phyloP scores from a whole-genome alignment of 30 jellyfish, hydroid and myxozoan genomes.

The Aurelia sp. region DNA sequence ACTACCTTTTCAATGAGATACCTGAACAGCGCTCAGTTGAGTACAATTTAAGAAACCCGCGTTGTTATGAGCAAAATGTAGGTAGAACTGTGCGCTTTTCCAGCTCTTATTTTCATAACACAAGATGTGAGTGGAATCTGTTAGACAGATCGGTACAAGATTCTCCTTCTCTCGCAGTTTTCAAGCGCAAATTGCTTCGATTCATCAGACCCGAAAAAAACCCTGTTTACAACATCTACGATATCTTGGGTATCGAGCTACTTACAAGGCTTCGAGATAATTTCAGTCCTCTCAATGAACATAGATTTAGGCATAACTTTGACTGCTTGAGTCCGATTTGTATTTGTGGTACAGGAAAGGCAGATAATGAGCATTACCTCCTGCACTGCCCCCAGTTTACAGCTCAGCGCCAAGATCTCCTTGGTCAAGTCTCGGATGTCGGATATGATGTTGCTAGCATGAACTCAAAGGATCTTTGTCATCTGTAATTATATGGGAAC shows the following conservation, averaged over 20 bases:
- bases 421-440: too few relatives aligned
- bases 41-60: conserved; percentile 31
- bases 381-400: too few relatives aligned
- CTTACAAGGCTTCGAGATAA: background rate
- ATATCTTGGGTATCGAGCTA: conserved; percentile 5
- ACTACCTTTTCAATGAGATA: background rate
- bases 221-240: conserved; percentile 20
- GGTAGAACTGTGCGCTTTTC: conserved; percentile 29
- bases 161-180: conserved; percentile 31
- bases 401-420: too few relatives aligned
- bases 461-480: too few relatives aligned
- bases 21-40: conserved; percentile 19
- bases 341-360: too few relatives aligned
- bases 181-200: background rate
- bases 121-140: conserved; percentile 35
- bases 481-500: too few relatives aligned
- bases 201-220: conserved; percentile 33
- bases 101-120: conserved; percentile 41
- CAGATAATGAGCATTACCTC: too few relatives aligned
- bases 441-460: too few relatives aligned
- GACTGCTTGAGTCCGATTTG: too few relatives aligned
- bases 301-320: too few relatives aligned
- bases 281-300: too few relatives aligned
- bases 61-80: conserved; percentile 17
- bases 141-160: conserved; percentile 14